These are phyloP conservation scores for Latrodectus elegans DNA, from an alignment of 2,888 invertebrate genomes.

Conservation along the genomic window DNA sequence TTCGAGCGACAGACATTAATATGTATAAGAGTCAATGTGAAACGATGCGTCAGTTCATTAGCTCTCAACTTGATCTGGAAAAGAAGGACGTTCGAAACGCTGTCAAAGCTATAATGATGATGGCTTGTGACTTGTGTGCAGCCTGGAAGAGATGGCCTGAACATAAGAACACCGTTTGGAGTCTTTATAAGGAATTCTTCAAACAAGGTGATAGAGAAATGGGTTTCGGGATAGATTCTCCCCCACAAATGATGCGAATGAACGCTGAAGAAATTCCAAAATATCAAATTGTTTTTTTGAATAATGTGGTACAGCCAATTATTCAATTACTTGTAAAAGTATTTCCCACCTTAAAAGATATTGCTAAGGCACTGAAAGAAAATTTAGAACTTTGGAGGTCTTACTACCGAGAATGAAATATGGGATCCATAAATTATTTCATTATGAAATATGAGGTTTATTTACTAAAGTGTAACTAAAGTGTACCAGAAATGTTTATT, in stretches of 20 bases:
- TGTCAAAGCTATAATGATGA: conserved; percentile 48
- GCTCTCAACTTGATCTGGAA: conserved; percentile 8
- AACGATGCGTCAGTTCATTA: conserved; percentile 42
- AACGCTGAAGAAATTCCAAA: conserved; percentile 47
- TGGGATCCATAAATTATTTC: not conserved
- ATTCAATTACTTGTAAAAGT: conserved; percentile 18
- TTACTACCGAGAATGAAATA: not conserved
- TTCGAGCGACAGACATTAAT: conserved; percentile 35
- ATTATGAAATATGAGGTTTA: no score
- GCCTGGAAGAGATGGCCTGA: conserved; percentile 52
- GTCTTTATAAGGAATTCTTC: conserved; percentile 49
- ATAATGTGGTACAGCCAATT: conserved; percentile 19
- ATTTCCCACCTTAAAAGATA: conserved; percentile 11
- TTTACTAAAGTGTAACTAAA: no score
- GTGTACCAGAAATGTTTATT: no score
- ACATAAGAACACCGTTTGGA: conserved; percentile 52
- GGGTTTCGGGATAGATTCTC: conserved; percentile 13
- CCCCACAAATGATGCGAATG: conserved; percentile 26
- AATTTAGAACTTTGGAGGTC: conserved; percentile 33
- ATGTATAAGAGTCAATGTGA: conserved; percentile 39
- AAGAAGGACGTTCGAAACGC: conserved; percentile 12
- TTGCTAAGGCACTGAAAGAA: conserved; percentile 2
- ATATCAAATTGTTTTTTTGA: conserved; percentile 37
- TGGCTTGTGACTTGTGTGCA: conserved; percentile 47
- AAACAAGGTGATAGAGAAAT: conserved; percentile 52